Percentiles rank a stretch among this genome's conserved stretches.
Evolutionary conservation across 2,888 invertebrate species (phyloP).

Genomic region (Lasioglossum leucozonium): DNA sequence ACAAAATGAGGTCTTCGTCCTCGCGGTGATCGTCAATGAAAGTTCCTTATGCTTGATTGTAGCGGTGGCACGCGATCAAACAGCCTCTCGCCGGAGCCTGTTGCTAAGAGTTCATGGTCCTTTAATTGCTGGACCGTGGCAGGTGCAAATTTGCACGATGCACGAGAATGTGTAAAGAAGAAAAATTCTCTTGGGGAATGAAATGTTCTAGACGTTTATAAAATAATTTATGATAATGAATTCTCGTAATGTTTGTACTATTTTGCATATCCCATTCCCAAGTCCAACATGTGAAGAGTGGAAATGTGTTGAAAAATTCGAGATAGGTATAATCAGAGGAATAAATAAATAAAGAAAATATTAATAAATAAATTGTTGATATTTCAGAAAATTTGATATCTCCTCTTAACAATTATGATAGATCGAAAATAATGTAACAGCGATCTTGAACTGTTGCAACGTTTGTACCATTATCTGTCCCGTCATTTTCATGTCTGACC

Average conservation of each 20-base stretch:
- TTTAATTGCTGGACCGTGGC: neutral
- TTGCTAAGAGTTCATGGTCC: neutral
- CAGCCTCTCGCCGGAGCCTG: neutral
- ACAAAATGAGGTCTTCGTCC: constrained; percentile 34
- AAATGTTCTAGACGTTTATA: too few relatives aligned
- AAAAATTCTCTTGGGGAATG: too few relatives aligned
- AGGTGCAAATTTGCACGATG: neutral
- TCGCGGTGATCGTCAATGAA: constrained; percentile 17
- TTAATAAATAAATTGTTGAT: too few relatives aligned
- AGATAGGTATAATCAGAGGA: too few relatives aligned
- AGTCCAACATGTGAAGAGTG: too few relatives aligned
- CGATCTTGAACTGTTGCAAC: neutral
- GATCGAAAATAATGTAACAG: neutral
- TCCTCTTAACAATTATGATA: neutral
- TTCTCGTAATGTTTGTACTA: too few relatives aligned
- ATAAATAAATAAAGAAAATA: too few relatives aligned
- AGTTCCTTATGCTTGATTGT: constrained; percentile 2
- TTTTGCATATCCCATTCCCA: too few relatives aligned
- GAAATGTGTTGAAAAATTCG: too few relatives aligned
- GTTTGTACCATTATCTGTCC: neutral
- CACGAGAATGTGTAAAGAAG: neutral
- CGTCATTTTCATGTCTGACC: neutral
- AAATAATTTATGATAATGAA: too few relatives aligned
- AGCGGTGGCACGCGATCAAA: neutral
- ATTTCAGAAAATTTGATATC: too few relatives aligned